Base-by-base conservation (phyloP, 2,888 invertebrate genomes). In the Stegana nigrithorax region DNA sequence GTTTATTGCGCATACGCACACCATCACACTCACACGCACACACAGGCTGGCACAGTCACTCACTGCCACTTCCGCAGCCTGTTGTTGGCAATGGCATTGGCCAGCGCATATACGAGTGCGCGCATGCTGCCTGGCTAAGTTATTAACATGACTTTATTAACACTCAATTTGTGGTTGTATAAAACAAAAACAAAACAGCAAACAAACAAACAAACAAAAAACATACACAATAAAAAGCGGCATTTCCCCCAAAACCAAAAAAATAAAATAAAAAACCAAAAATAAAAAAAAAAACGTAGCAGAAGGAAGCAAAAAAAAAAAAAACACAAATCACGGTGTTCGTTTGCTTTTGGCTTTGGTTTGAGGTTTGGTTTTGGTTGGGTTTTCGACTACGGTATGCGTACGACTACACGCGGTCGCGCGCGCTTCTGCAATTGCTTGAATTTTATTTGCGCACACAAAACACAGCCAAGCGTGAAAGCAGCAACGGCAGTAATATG, bases 121-220 rank as follows among this genome's bases (percentile, higher is more conserved):
- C 3, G 21, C 8, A 7, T 27, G 14, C 21, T 36, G 56, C 8
- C 14, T 65, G 64, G 62, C 68, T 69, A 68, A 79, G 75, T 75
- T 75, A 75, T 79, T 79, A 75, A 75, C 75, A 79, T 70, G 80
- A 75, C 75, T 75, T 79, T 75, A 75, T 75, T 75, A 75, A 75
- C 75, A 75, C 80, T 75, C 80, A 77, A 75, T 75, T 75, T 75
- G 75, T 60, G 80, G 75, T 79, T 66, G 79, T 39, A 53, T 25
- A 51, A 29, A 53, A n/a, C n/a, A n/a, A 32, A 32, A 29, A 32
- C 10, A n/a, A 12, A n/a, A n/a, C n/a, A n/a, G 32, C 32, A 12
- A n/a, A 32, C 32, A 32, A 32, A n/a, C n/a, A n/a, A n/a, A n/a
- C n/a, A n/a, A n/a, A n/a, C n/a, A n/a, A n/a, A n/a, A n/a, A n/a